Conservation (phyloP, 2,888 invertebrate genomes). For the Diachrysia chrysitis region DNA sequence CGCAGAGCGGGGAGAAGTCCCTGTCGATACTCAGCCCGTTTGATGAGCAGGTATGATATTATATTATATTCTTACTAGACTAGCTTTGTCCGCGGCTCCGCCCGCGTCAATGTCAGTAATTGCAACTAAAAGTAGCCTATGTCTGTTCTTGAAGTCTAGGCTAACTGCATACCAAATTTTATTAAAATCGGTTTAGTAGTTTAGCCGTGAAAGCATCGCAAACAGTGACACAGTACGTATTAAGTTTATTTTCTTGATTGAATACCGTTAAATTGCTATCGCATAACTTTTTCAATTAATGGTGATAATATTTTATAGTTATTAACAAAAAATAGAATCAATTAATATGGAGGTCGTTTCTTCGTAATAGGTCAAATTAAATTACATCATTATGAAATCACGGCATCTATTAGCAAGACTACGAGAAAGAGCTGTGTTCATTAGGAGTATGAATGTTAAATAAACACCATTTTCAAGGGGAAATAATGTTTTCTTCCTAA, state of each 20-base stretch:
- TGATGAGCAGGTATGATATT: slow-evolving; percentile 94
- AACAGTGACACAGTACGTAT: too few relatives aligned
- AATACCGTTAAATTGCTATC: neutral
- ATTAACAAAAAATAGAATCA: slow-evolving; percentile 34
- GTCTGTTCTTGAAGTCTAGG: too few relatives aligned
- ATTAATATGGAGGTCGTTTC: slow-evolving; percentile 37
- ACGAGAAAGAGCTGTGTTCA: slow-evolving; percentile 7
- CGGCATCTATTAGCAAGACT: neutral
- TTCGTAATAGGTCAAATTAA: slow-evolving; percentile 26
- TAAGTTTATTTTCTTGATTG: neutral
- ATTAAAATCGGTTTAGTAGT: too few relatives aligned
- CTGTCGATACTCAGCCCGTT: slow-evolving; percentile 94
- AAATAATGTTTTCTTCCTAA: too few relatives aligned
- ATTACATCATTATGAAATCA: slow-evolving; percentile 31
- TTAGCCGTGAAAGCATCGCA: too few relatives aligned
- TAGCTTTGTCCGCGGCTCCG: too few relatives aligned
- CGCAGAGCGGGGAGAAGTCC: slow-evolving; percentile 85
- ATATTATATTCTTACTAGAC: too few relatives aligned
- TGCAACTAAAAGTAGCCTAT: too few relatives aligned
- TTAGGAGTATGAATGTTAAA: neutral
- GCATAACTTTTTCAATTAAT: slow-evolving; percentile 27
- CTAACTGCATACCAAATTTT: too few relatives aligned
- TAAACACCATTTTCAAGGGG: neutral
- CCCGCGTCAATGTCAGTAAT: too few relatives aligned
- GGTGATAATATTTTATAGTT: slow-evolving; percentile 21